Percentiles rank a stretch among this genome's conserved stretches.
Conservation (phyloP, 2,888 invertebrate species). For the Microctonus hyperodae region DNA sequence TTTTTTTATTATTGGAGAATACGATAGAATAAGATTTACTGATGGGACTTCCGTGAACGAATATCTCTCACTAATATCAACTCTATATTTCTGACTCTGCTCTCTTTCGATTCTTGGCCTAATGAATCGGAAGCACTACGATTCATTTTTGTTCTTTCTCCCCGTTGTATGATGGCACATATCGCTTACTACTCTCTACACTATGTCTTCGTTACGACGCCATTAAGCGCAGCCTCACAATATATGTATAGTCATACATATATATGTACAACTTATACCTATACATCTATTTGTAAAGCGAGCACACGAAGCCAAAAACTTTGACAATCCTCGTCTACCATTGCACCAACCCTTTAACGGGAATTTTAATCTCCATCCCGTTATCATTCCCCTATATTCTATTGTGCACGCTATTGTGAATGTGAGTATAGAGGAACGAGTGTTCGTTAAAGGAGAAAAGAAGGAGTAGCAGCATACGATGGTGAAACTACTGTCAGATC, state of each 20-base stretch:
- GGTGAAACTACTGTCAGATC: conserved; percentile 40
- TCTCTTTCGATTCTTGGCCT: conserved; percentile 28
- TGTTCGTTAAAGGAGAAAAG: too few relatives aligned
- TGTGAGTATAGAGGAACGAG: not conserved
- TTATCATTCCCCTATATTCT: conserved; percentile 12
- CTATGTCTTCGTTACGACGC: conserved; percentile 44
- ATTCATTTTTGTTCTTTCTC: conserved; percentile 37
- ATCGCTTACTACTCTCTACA: conserved; percentile 18
- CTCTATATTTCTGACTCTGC: not conserved
- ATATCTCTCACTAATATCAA: conserved; percentile 8
- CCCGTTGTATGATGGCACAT: not conserved
- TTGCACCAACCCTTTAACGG: conserved; percentile 38
- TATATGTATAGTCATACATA: too few relatives aligned
- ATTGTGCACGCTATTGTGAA: not conserved
- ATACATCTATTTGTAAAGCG: conserved; percentile 23
- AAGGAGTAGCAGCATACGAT: too few relatives aligned
- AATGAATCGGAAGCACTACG: conserved; percentile 45
- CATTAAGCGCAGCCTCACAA: conserved; percentile 37
- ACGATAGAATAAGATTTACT: conserved; percentile 42
- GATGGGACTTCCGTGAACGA: too few relatives aligned
- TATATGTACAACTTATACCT: conserved; percentile 17
- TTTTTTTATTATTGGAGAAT: conserved; percentile 17
- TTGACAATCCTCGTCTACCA: not conserved
- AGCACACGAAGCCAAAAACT: conserved; percentile 27
- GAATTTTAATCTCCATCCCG: conserved; percentile 47